Base-by-base conservation (phyloP, 2,113 vertebrate genomes). In the Crotalus viridis region DNA sequence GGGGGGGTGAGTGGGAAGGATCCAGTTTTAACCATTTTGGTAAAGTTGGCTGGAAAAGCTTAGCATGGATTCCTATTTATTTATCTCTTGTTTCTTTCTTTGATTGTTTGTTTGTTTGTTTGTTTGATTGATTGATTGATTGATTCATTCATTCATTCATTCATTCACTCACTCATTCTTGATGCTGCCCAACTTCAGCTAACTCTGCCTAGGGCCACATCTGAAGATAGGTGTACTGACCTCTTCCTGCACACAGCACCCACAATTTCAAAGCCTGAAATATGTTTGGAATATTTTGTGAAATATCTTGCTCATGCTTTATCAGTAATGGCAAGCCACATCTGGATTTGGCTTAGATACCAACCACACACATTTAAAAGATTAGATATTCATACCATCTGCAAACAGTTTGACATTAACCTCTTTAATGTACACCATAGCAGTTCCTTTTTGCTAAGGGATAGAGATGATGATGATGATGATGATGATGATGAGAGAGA, bases 11-110 rank as follows among this genome's bases (percentile, higher is more conserved):
- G 96, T 95, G 88, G 26, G 43, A 51, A 90, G 57, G 91, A 92
- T 56, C 92, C 92, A 92, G 17, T 51, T 64, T 91, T 93, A 21
- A 2, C 1, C 89, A 94, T 94, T 85, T 86, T 48, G n/a, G 33
- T 86, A 17, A 88, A 21, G 33, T 55, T 46, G 28, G n/a, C 24
- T 28, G 59, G 21, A 51, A 33, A 2, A 88, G 43, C 24, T 92
- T 22, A 10, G n/a, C 48, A n/a, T 13, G 52, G 3, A 17, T 24
- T 12, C 7, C 59, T 19, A 26, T 85, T 48, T 85, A 22, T 89
- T 22, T 26, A 10, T 43, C 33, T 39, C 33, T 74, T 6, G 12
- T 74, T 74, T 33, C 5, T 15, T 74, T 2, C 5, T 15, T 74
- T 2, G n/a, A 8, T 19, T 26, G 59, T 26, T 69, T n/a, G 28